Evolutionary conservation across 2,113 vertebrate species (phyloP).

Genomic region (Raja brachyura): DNA sequence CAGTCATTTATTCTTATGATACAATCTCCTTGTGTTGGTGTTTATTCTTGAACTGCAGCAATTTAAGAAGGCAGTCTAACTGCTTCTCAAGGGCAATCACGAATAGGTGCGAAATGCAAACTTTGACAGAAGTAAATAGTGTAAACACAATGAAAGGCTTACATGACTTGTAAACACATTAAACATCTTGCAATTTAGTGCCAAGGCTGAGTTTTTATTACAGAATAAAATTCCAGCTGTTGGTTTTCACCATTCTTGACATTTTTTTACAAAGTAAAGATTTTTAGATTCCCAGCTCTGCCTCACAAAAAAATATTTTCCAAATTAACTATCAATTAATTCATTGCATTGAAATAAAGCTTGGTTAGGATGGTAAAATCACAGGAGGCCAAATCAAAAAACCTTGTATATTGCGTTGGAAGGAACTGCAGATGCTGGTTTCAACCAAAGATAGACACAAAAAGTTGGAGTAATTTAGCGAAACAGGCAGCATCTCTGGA

Average conservation of each 20-base stretch:
- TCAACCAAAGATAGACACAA: too few relatives aligned
- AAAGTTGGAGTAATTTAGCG: too few relatives aligned
- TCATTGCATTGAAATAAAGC: neutral
- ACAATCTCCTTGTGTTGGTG: neutral
- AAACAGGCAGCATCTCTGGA: too few relatives aligned
- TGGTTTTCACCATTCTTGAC: neutral
- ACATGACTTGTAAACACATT: neutral
- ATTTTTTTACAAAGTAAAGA: neutral
- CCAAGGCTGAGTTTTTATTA: neutral
- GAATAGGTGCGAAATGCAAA: too few relatives aligned
- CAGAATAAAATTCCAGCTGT: neutral
- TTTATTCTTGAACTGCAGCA: too few relatives aligned
- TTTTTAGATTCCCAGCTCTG: neutral
- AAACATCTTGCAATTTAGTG: neutral
- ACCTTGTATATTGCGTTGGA: too few relatives aligned
- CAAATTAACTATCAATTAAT: too few relatives aligned
- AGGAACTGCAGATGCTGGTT: too few relatives aligned
- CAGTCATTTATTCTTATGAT: neutral
- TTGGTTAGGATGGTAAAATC: neutral
- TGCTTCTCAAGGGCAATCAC: too few relatives aligned
- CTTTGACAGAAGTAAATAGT: too few relatives aligned
- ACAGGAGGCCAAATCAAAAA: neutral
- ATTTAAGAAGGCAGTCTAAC: too few relatives aligned
- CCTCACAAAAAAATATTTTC: neutral
- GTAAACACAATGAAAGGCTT: neutral